These are phyloP conservation scores for Daubentonia madagascariensis DNA, from an alignment of 2,113 vertebrate species.

Conservation along the genomic window DNA sequence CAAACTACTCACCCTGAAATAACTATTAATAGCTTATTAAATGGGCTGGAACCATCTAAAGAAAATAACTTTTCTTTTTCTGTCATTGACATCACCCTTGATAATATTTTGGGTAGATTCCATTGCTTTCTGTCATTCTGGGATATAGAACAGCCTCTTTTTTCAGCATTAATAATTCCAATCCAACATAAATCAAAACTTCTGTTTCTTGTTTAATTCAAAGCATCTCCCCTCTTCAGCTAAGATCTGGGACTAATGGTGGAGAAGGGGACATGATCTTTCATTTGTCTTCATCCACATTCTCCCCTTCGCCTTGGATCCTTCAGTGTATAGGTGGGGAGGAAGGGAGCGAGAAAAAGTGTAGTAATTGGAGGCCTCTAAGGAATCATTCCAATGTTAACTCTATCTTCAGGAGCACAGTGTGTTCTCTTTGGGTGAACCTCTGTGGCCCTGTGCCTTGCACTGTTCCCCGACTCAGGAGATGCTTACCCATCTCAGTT, in stretches of 20 bases:
- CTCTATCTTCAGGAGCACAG: neutral
- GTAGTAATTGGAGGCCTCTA: neutral
- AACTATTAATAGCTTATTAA: neutral
- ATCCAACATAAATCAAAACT: neutral
- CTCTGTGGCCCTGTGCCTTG: neutral
- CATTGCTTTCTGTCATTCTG: neutral
- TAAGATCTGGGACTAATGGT: neutral
- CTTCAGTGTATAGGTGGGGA: neutral
- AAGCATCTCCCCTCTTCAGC: neutral
- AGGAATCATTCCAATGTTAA: neutral
- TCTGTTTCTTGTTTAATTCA: neutral
- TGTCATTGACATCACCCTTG: neutral
- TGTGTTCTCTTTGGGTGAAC: neutral
- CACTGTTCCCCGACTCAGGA: neutral
- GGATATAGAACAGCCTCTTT: neutral
- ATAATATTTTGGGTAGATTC: neutral
- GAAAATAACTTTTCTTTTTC: neutral
- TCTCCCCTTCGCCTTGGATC: neutral
- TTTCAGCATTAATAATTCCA: neutral
- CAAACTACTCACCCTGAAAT: neutral
- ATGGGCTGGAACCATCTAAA: neutral
- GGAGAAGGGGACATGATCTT: fast-evolving
- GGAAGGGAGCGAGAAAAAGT: neutral
- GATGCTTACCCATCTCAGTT: neutral
- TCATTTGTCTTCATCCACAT: neutral